Evolutionary conservation across 2,888 invertebrate species (phyloP).

Genomic region (Apotomis betuletana): DNA sequence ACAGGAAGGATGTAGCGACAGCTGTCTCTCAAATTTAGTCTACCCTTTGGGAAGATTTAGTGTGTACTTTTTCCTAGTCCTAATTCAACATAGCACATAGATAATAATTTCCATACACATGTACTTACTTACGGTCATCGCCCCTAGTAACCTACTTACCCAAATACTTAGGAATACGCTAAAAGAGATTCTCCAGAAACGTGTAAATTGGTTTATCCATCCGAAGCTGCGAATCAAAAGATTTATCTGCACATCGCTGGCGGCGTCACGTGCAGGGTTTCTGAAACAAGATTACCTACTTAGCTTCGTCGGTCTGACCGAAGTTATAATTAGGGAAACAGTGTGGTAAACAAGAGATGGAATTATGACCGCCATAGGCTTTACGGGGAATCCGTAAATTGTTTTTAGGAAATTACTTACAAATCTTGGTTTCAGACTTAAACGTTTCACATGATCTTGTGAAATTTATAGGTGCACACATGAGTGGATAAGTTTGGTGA

Average conservation of each 20-base stretch:
- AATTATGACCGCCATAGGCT: slow-evolving; percentile 8
- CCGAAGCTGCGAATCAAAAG: slow-evolving; percentile 43
- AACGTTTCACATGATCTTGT: too few relatives aligned
- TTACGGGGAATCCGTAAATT: not conserved
- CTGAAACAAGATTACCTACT: slow-evolving; percentile 30
- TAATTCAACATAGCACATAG: not conserved
- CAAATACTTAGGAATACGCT: slow-evolving; percentile 23
- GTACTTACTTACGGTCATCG: slow-evolving; percentile 12
- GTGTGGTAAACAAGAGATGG: not conserved
- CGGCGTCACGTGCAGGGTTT: slow-evolving; percentile 29
- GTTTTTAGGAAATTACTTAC: not conserved
- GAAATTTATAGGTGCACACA: too few relatives aligned
- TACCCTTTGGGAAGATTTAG: too few relatives aligned
- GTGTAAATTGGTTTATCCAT: slow-evolving; percentile 48
- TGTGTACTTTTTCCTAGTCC: too few relatives aligned
- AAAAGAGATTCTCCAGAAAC: slow-evolving; percentile 43
- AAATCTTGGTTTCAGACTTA: too few relatives aligned
- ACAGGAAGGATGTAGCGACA: too few relatives aligned
- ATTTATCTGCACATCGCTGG: slow-evolving; percentile 36
- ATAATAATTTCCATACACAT: not conserved
- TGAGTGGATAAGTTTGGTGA: too few relatives aligned
- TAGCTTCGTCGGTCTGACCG: slow-evolving; percentile 7
- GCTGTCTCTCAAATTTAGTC: too few relatives aligned
- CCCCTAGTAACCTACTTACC: slow-evolving; percentile 25
- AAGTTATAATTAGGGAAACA: slow-evolving; percentile 18